Percentiles rank a stretch among this genome's conserved stretches.
These are phyloP conservation scores for Silurus glanis DNA, from an alignment of 2,113 vertebrate genomes.

Conservation along the genomic window DNA sequence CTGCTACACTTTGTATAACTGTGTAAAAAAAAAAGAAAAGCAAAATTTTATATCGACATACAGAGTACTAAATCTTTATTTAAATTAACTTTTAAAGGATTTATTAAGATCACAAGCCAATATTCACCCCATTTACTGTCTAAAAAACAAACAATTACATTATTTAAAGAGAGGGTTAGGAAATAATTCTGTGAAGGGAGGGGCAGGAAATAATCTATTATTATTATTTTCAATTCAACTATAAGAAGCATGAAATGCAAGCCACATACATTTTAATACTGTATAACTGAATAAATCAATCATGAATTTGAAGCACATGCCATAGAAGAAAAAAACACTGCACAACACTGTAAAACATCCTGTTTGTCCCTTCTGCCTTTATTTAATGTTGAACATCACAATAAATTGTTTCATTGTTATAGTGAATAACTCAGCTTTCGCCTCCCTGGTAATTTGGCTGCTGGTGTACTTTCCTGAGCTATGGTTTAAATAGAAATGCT, in stretches of 20 bases:
- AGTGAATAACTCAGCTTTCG: constrained; percentile 56
- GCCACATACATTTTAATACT: constrained; percentile 1
- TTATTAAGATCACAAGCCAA: constrained; percentile 2
- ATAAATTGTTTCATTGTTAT: constrained; percentile 47
- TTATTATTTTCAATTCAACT: constrained; percentile 8
- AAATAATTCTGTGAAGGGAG: constrained; percentile 40
- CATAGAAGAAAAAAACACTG: not conserved
- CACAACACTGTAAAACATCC: not conserved
- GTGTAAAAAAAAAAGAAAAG: not conserved
- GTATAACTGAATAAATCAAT: not conserved
- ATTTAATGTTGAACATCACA: constrained; percentile 37
- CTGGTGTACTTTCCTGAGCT: constrained; percentile 69
- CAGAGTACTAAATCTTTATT: not conserved
- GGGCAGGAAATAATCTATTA: constrained; percentile 35
- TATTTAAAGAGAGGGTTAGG: constrained; percentile 28
- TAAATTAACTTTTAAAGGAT: not conserved
- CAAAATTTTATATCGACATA: not conserved
- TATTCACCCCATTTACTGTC: not conserved
- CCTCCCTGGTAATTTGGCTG: constrained; percentile 56
- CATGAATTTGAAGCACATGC: not conserved
- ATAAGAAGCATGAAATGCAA: not conserved
- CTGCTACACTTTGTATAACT: not conserved
- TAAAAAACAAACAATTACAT: constrained; percentile 26
- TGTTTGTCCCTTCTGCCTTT: constrained; percentile 6
- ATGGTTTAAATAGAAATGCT: constrained; percentile 69